phyloP scores from a whole-genome alignment of 2,797 vertebrate species.

The Schizopygopsis malacanthus region DNA sequence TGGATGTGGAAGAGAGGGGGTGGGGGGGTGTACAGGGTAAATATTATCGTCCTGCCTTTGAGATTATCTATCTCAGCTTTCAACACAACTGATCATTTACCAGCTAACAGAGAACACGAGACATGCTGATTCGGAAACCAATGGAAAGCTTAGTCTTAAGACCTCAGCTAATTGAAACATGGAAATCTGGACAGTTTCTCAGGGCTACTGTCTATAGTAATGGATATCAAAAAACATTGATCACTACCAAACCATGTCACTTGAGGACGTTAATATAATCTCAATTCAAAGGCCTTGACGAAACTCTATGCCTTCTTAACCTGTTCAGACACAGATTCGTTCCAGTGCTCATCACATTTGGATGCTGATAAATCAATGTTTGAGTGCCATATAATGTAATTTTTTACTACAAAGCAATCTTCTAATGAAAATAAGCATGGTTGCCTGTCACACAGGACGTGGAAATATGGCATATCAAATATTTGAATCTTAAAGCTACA shows the following conservation, averaged over 20 bases:
- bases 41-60: background rate
- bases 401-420: background rate
- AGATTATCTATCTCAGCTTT: conserved; percentile 40
- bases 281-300: background rate
- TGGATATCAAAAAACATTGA: conserved; percentile 1
- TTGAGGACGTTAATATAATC: conserved; percentile 17
- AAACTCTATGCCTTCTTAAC: background rate
- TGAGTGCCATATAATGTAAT: background rate
- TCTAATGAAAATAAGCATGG: background rate
- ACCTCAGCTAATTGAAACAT: background rate
- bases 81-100: conserved; percentile 28
- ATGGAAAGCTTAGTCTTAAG: background rate
- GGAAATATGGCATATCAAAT: background rate
- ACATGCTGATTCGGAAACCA: conserved; percentile 20
- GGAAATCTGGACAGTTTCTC: background rate
- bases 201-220: background rate
- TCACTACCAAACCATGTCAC: background rate
- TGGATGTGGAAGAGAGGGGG: conserved; percentile 16
- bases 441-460: background rate
- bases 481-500: background rate
- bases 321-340: background rate
- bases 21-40: background rate
- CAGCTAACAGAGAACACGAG: conserved; percentile 23
- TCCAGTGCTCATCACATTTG: background rate
- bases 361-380: background rate